A percentile compares a stretch with the other conserved stretches of the same genome.
Conservation (phyloP, 2,113 vertebrate genomes). For the Pyrgilauda ruficollis region DNA sequence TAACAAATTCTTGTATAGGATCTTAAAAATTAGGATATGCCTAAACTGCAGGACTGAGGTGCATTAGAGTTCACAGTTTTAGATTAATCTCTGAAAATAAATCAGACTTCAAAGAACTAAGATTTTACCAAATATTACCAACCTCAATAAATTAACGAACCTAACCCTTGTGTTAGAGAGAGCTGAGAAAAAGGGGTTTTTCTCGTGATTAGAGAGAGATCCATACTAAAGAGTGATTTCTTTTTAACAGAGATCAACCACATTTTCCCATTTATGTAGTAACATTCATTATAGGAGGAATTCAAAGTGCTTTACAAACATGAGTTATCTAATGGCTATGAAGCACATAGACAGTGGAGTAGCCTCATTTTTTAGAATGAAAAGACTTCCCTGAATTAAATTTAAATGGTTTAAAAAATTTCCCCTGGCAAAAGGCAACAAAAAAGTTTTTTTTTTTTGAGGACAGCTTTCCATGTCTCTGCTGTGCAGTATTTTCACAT, state of each 20-base stretch:
- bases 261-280: background rate
- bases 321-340: background rate
- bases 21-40: background rate
- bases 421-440: background rate
- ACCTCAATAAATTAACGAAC: background rate
- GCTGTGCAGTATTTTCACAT: background rate
- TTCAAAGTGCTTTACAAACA: background rate
- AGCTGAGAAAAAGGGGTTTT: background rate
- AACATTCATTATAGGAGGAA: background rate
- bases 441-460: background rate
- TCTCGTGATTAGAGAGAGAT: background rate
- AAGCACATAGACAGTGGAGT: background rate
- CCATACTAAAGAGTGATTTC: background rate
- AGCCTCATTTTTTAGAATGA: background rate
- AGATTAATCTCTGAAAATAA: background rate
- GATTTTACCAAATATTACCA: background rate
- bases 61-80: background rate
- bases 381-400: background rate
- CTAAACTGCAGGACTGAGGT: background rate
- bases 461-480: background rate
- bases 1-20: background rate
- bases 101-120: background rate
- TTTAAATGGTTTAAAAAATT: background rate
- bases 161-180: background rate
- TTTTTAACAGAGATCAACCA: background rate